These are phyloP conservation scores for Physella acuta DNA, from an alignment of 1,140 invertebrate species.

Conservation along the genomic window DNA sequence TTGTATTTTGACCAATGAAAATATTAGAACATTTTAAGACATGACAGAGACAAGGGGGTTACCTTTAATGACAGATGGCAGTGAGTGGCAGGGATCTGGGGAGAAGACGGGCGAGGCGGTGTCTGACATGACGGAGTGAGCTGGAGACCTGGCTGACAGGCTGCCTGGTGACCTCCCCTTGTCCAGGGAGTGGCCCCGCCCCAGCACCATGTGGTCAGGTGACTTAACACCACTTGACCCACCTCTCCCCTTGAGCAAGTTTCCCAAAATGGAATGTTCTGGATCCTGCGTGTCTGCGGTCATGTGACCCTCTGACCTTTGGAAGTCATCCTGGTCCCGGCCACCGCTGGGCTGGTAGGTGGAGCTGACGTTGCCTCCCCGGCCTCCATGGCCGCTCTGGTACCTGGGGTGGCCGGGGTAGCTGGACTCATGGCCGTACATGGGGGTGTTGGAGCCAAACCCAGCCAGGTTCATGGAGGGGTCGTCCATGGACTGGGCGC, in stretches of 20 bases:
- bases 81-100: constrained; percentile 8
- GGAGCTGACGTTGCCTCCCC: neutral
- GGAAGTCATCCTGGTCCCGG: constrained; percentile 9
- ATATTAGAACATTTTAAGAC: no score
- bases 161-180: no score
- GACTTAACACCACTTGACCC: constrained; percentile 17
- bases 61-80: constrained; percentile 16
- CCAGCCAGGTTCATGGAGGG: neutral
- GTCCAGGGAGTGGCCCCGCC: neutral
- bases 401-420: neutral
- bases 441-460: neutral
- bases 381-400: neutral
- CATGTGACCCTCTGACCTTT: constrained; percentile 4
- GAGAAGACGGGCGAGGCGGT: constrained; percentile 19
- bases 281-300: neutral
- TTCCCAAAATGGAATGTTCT: constrained; percentile 28
- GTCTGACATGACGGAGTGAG: constrained; percentile 18
- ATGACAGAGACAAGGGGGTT: no score
- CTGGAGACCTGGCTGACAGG: constrained; percentile 19
- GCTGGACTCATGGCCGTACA: neutral
- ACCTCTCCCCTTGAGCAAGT: constrained; percentile 25
- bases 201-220: neutral
- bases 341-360: neutral
- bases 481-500: constrained; percentile 7
- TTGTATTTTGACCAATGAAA: no score